Percentiles rank a stretch among this genome's conserved stretches.
phyloP scores from a whole-genome alignment of 37 sponge, comb jelly and placozoan genomes.

The Cladorhizidae sp. region DNA sequence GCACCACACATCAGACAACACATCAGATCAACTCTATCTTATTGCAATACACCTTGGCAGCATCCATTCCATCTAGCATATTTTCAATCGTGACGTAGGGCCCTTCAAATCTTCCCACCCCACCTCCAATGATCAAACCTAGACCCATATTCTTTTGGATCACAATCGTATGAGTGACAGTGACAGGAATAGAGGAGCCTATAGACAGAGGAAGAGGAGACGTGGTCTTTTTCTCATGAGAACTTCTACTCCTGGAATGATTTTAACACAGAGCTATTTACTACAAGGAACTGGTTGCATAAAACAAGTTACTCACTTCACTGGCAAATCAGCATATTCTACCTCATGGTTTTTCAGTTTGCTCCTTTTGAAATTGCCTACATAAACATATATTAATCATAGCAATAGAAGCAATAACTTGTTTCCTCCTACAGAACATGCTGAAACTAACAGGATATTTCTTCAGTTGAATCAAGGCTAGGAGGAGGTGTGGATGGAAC shows the following conservation, averaged over 20 bases:
- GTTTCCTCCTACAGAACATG: background rate
- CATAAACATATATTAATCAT: no score
- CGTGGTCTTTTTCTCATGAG: slow-evolving; percentile 15
- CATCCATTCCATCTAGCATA: slow-evolving; percentile 77
- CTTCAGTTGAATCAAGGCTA: background rate
- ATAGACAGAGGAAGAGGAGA: slow-evolving; percentile 22
- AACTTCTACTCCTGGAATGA: slow-evolving; percentile 2
- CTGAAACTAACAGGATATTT: background rate
- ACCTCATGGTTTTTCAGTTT: no score
- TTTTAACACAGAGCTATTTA: no score
- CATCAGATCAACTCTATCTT: background rate
- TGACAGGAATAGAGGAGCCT: background rate
- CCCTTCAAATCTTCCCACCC: slow-evolving; percentile 41
- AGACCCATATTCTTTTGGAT: slow-evolving; percentile 51
- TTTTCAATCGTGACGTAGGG: slow-evolving; percentile 72
- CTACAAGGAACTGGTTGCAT: no score
- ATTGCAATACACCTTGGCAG: slow-evolving; percentile 44
- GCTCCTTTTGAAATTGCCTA: no score
- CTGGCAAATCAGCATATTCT: no score
- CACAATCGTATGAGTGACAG: slow-evolving; percentile 9
- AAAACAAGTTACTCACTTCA: no score
- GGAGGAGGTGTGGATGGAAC: slow-evolving; percentile 14
- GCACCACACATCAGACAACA: background rate
- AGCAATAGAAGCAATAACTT: no score
- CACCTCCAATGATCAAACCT: slow-evolving; percentile 71